Base-by-base conservation (phyloP, 2,113 vertebrate genomes). In the Ammospiza caudacuta region DNA sequence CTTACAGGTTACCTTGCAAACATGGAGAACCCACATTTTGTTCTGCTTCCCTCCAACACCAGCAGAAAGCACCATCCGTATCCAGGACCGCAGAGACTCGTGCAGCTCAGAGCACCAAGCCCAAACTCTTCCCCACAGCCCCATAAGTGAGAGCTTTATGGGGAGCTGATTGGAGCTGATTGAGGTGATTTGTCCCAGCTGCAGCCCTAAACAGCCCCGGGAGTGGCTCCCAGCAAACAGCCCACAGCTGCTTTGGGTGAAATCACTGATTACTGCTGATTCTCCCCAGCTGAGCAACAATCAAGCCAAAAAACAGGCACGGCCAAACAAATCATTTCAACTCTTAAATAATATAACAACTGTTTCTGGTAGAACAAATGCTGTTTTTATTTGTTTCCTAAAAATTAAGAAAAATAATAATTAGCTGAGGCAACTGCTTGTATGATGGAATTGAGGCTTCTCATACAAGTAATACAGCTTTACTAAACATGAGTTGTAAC, bases 351-450 rank as follows among this genome's bases (percentile, higher is more conserved):
- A 90, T 25, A 5, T 70, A 96, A 90, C 70, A 64, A 90, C 49
- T 83, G 66, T 22, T 92, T 92, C 68, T 91, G 83, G 68, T 92
- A 88, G 78, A 94, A 91, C 54, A 93, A 95, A 86, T n/a, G 63
- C 20, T 72, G 52, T 2, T 80, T 96, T 96, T 95, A 97, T 95
- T 95, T 75, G 44, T 83, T 96, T 90, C 85, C 88, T 96, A 92
- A 90, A 95, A 94, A 86, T 67, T 52, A 94, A 90, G 85, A 73
- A 94, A 84, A 95, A 87, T 79, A 91, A 76, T 82, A 90, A 85
- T 89, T 92, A 94, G 74, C 78, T 74, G 83, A 90, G 75, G 87
- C 28, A 7, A 87, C 88, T 55, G 72, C 68, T 95, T 83, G 57
- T 61, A 70, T 39, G 70, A 70, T 57, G 72, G 67, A 87, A 52